Percentiles rank a stretch among this genome's conserved stretches.
Evolutionary conservation across 37 sponge, comb jelly and placozoan genomes (phyloP).

Genomic region (Chondrilla cf. caribensis): DNA sequence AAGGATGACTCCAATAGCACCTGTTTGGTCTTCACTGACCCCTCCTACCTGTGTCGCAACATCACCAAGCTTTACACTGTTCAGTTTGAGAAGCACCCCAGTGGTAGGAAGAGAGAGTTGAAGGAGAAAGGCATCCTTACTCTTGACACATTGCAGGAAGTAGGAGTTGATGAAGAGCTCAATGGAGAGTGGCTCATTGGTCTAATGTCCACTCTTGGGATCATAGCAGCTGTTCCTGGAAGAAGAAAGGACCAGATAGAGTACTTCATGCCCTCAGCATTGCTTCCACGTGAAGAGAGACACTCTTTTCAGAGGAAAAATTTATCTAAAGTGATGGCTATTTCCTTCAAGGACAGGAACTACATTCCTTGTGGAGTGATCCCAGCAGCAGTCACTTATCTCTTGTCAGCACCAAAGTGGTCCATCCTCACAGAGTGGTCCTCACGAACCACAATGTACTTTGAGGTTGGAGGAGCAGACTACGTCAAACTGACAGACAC

Average conservation of each 20-base stretch:
- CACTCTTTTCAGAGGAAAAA: not conserved
- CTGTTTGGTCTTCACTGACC: slow-evolving; percentile 15
- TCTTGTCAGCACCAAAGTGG: not conserved
- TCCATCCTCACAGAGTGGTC: not conserved
- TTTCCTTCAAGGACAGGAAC: slow-evolving; percentile 13
- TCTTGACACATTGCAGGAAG: not conserved
- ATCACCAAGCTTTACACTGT: slow-evolving; percentile 12
- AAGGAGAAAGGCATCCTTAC: slow-evolving; percentile 3
- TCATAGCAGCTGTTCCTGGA: not conserved
- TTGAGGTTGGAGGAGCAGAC: not conserved
- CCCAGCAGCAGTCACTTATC: not conserved
- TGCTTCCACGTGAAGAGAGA: not conserved
- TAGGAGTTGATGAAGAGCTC: not conserved
- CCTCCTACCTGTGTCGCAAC: slow-evolving; percentile 9
- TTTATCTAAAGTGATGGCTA: not conserved
- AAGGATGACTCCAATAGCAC: slow-evolving; percentile 1
- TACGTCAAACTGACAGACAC: not conserved
- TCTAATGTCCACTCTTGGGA: not conserved
- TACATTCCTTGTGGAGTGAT: slow-evolving; percentile 21
- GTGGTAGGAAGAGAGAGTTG: slow-evolving; percentile 1
- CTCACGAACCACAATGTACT: not conserved
- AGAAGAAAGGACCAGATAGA: not conserved
- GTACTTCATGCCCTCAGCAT: not conserved
- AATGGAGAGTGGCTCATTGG: not conserved
- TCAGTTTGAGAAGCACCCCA: not conserved